Evolutionary conservation across 2,797 vertebrate genomes (phyloP).

Genomic region (Microctenopoma steveboyesi): DNA sequence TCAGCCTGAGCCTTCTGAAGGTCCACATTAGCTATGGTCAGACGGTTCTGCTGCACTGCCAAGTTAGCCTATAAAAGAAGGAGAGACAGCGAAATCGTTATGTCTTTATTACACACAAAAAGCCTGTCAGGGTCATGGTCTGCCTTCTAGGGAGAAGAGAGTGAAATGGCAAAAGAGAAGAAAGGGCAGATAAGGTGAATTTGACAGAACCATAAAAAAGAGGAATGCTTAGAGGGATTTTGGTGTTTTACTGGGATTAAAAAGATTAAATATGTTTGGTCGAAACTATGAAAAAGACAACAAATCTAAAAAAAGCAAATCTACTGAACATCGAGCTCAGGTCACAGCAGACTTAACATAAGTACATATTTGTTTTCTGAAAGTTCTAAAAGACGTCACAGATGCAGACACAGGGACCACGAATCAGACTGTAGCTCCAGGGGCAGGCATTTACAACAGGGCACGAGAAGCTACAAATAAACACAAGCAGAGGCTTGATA

Average conservation of each 20-base stretch:
- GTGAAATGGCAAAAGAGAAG: not conserved
- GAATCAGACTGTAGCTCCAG: constrained; percentile 10
- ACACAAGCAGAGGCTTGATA: not conserved
- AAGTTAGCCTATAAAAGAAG: constrained; percentile 88
- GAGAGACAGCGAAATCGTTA: not conserved
- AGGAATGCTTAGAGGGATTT: not conserved
- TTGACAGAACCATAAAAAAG: not conserved
- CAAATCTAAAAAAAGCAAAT: not conserved
- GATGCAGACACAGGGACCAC: not conserved
- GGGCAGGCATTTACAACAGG: constrained; percentile 4
- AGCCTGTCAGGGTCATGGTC: not conserved
- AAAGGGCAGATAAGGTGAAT: not conserved
- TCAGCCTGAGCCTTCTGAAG: constrained; percentile 92
- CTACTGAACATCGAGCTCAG: too few relatives aligned
- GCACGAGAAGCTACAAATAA: constrained; percentile 11
- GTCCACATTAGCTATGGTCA: constrained; percentile 88
- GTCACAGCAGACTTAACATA: too few relatives aligned
- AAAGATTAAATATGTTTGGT: not conserved
- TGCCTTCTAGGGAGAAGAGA: not conserved
- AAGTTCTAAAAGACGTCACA: not conserved
- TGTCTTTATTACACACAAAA: constrained; percentile 19
- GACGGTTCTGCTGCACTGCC: constrained; percentile 90
- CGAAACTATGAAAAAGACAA: not conserved
- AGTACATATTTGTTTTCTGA: not conserved
- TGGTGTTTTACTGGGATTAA: not conserved